A percentile compares a stretch with the other conserved stretches of the same genome.
These are phyloP conservation scores for Euspilapteryx auroguttella DNA, from an alignment of 2,888 invertebrate genomes.

Conservation along the genomic window DNA sequence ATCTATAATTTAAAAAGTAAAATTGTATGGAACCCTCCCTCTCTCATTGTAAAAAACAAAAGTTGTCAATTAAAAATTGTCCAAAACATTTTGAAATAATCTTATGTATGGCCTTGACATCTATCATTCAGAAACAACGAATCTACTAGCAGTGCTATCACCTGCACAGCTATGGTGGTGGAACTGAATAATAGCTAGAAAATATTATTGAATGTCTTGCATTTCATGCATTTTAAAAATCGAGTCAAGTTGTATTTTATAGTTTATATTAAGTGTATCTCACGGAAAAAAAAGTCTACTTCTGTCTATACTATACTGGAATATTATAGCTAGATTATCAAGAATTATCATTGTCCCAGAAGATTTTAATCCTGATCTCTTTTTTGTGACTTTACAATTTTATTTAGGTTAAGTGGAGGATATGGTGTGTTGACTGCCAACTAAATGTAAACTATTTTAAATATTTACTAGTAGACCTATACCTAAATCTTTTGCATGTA, in stretches of 20 bases:
- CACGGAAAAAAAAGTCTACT: too few species aligned
- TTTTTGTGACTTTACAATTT: slow-evolving; percentile 44
- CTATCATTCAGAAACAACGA: too few species aligned
- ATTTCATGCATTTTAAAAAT: slow-evolving; percentile 42
- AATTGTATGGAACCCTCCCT: not conserved
- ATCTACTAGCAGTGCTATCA: too few species aligned
- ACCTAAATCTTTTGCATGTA: slow-evolving; percentile 7
- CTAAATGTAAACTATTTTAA: slow-evolving; percentile 7
- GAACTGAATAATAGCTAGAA: too few species aligned
- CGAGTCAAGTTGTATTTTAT: too few species aligned
- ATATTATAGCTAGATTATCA: too few species aligned
- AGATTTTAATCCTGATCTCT: slow-evolving; percentile 45
- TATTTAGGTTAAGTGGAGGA: slow-evolving; percentile 25
- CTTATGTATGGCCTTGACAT: too few species aligned
- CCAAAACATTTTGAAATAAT: slow-evolving; percentile 41
- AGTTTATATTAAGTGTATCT: too few species aligned
- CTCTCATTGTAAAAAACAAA: not conserved
- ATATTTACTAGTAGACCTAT: too few species aligned
- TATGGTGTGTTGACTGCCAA: slow-evolving; percentile 16
- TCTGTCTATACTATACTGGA: too few species aligned
- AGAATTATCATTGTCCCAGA: slow-evolving; percentile 32
- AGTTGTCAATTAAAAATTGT: slow-evolving; percentile 56
- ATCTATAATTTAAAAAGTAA: slow-evolving; percentile 19
- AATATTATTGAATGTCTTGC: too few species aligned
- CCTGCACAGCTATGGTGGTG: too few species aligned